A percentile compares a stretch with the other conserved stretches of the same genome.
phyloP scores from a whole-genome alignment of 2,113 vertebrate species.

The Romanogobio albipinnatus region DNA sequence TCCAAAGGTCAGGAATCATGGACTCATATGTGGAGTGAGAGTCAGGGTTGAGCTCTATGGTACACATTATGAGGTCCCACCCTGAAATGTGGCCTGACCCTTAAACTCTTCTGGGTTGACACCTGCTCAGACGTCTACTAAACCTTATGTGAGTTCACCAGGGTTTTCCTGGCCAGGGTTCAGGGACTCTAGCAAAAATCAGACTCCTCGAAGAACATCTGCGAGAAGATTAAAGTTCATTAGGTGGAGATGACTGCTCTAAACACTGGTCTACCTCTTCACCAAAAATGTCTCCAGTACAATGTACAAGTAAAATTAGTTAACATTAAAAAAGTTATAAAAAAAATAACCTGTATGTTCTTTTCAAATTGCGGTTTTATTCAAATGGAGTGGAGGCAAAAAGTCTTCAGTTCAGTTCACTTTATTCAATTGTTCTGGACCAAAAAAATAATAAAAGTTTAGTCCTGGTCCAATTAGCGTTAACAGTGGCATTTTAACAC shows the following conservation, averaged over 20 bases:
- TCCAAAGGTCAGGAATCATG: not conserved
- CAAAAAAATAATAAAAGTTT: no score
- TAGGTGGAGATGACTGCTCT: not conserved
- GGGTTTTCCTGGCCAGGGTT: slow-evolving; percentile 20
- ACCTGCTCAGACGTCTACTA: slow-evolving; percentile 10
- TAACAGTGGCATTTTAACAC: no score
- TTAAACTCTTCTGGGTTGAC: slow-evolving; percentile 17
- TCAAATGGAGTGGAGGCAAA: not conserved
- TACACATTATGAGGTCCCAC: slow-evolving; percentile 9
- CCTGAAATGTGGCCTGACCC: slow-evolving; percentile 22
- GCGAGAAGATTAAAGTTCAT: slow-evolving; percentile 10
- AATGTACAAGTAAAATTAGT: not conserved
- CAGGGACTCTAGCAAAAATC: not conserved
- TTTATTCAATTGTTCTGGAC: no score
- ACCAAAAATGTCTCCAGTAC: not conserved
- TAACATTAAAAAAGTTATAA: not conserved
- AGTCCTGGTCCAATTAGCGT: no score
- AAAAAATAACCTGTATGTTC: not conserved
- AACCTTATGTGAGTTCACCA: not conserved
- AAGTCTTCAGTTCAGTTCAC: not conserved
- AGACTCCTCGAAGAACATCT: not conserved
- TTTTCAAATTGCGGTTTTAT: not conserved
- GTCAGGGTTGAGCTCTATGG: slow-evolving; percentile 22
- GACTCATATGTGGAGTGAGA: not conserved
- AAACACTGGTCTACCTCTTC: not conserved